Conservation (phyloP, 2,888 invertebrate genomes). For the Himalopsyche kuldschensis region DNA sequence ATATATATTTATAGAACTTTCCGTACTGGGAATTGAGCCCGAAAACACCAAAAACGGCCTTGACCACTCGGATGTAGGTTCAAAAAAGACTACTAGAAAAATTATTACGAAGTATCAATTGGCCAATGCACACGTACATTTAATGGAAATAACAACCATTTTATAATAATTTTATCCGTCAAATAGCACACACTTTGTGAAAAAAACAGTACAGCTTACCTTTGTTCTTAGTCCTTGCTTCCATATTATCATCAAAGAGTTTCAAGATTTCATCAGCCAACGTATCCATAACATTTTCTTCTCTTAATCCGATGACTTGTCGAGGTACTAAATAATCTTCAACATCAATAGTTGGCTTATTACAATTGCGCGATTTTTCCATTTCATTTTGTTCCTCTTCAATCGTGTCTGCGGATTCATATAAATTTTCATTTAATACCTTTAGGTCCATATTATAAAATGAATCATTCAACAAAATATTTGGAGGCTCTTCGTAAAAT, state of each 20-base stretch:
- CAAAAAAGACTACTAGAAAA: too few species aligned
- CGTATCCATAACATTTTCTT: conserved; percentile 27
- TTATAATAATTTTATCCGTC: too few species aligned
- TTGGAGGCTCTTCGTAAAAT: conserved; percentile 24
- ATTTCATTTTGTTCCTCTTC: background rate
- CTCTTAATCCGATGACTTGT: conserved; percentile 27
- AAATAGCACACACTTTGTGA: too few species aligned
- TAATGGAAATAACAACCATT: too few species aligned
- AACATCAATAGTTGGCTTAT: conserved; percentile 43
- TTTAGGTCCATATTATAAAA: background rate
- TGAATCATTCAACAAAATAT: background rate
- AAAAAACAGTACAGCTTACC: conserved; percentile 5
- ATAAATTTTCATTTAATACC: conserved; percentile 18
- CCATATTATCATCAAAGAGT: conserved; percentile 29
- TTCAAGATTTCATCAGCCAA: conserved; percentile 35
- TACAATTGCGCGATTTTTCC: background rate
- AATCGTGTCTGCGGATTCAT: conserved; percentile 29
- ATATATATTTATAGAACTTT: too few species aligned
- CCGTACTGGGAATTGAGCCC: too few species aligned
- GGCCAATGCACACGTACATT: too few species aligned
- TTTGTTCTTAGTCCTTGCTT: background rate
- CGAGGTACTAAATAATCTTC: conserved; percentile 56
- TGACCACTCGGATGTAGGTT: too few species aligned
- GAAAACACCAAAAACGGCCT: too few species aligned
- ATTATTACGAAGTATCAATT: too few species aligned